Evolutionary conservation across 1,140 invertebrate species (phyloP), one percentile per base, ranked within the genome.

Genomic region (Asbolus verrucosus): DNA sequence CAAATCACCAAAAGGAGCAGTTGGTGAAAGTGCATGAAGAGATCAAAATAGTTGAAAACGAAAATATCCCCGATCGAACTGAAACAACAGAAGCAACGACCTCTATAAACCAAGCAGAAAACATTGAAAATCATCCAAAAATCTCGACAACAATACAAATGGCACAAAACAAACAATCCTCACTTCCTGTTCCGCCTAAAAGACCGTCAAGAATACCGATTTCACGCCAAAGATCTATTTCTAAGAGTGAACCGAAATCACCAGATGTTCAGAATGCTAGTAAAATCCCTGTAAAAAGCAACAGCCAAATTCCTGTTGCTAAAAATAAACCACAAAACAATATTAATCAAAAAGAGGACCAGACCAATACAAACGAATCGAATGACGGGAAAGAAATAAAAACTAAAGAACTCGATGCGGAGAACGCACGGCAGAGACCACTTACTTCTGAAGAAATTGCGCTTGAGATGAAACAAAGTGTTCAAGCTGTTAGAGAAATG

Each of bases 141-240:
- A 71, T 38, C 6, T 73, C 75, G 8, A 77, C 78, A 6, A 79
- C 74, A 61, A 72, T 78, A 6, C 76, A 79, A 74, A 72, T 79
- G 18, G 59, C 77, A n/a, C 78, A 79, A 75, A 76, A 76, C 65
- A 70, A 73, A 30, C 71, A 75, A 76, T 75, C 31, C 1, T 72
- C 68, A 59, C 66, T 77, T 36, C 50, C 46, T 2, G 39, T 50
- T 31, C 30, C 65, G 39, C 39, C 54, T 14, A 77, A 72, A 54
- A 69, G 66, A 68, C 73, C 73, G 33, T 81, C 79, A 2, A 79
- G 71, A 72, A 81, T 81, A 61, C 80, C 80, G 30, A 71, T 81
- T 46, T 75, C 75, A 2, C 31, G 75, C 27, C 76, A 80, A 65
- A 76, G 71, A 59, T 78, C 75, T 5, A 65, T 78, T 8, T 70